Percentiles rank a stretch among this genome's conserved stretches.
Evolutionary conservation across 2,797 vertebrate genomes (phyloP).

Genomic region (Emydoidea blandingii): DNA sequence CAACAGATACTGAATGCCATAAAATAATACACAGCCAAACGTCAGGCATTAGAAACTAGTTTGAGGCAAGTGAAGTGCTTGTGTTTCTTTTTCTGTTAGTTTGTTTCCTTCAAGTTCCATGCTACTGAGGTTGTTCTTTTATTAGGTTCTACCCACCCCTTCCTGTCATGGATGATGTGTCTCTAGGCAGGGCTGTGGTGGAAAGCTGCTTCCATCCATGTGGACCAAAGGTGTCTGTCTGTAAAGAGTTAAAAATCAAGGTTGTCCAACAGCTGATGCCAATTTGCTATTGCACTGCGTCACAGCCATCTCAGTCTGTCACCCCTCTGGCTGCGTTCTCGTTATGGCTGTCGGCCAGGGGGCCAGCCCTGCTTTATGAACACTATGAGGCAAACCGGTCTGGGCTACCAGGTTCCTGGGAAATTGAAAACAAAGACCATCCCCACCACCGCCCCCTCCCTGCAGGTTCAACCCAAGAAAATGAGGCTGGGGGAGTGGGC

Average conservation of each 20-base stretch:
- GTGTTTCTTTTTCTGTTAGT: neutral
- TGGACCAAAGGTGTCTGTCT: constrained; percentile 47
- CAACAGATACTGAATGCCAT: constrained; percentile 13
- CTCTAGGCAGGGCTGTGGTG: neutral
- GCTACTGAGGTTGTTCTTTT: neutral
- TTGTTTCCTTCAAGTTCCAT: neutral
- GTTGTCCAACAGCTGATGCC: constrained; percentile 67
- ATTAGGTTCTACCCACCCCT: neutral
- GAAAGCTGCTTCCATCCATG: constrained; percentile 38
- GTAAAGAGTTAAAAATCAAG: constrained; percentile 53
- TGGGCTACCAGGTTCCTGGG: constrained; percentile 73
- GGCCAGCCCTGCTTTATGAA: constrained; percentile 57
- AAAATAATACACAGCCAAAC: constrained; percentile 48
- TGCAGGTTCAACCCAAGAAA: constrained; percentile 9
- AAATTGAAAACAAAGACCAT: constrained; percentile 42
- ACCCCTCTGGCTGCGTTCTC: constrained; percentile 9
- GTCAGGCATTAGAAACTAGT: constrained; percentile 52
- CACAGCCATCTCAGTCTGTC: constrained; percentile 51
- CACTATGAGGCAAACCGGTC: constrained; percentile 57
- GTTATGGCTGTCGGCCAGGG: constrained; percentile 76
- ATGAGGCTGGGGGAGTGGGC: accelerated
- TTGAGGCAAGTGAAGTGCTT: constrained; percentile 61
- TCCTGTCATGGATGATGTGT: neutral
- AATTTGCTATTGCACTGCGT: constrained; percentile 73
- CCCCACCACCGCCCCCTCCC: constrained; percentile 26